Conservation (phyloP, 37 sponge, comb jelly and placozoan genomes). For the Mnemiopsis leidyi region DNA sequence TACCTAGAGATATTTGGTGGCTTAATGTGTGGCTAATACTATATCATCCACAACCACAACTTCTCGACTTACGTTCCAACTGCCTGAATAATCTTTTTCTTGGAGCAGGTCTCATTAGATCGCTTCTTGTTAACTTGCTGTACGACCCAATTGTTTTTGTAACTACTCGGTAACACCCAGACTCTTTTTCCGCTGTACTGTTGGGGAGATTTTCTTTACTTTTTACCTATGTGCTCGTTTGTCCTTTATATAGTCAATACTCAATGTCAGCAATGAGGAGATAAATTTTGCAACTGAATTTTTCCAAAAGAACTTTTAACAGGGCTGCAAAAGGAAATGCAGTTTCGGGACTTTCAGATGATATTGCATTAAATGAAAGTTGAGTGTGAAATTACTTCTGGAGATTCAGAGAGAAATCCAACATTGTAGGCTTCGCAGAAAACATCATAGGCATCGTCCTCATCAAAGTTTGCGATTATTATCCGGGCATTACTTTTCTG, state of each 20-base stretch:
- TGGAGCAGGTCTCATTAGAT: neutral
- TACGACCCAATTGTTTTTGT: neutral
- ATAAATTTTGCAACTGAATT: no score
- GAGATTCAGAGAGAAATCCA: slow-evolving; percentile 2
- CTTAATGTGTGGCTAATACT: no score
- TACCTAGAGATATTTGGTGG: no score
- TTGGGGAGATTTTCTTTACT: neutral
- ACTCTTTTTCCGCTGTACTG: slow-evolving; percentile 4
- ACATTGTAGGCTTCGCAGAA: neutral
- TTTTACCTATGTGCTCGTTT: no score
- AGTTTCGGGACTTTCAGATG: no score
- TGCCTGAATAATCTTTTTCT: neutral
- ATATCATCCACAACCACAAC: no score
- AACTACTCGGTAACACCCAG: slow-evolving; percentile 62
- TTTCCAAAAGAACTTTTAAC: no score
- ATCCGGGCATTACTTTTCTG: slow-evolving; percentile 52
- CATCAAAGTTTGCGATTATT: slow-evolving; percentile 27
- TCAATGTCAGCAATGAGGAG: no score
- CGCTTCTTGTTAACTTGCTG: neutral
- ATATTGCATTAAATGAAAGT: no score
- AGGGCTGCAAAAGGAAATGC: no score
- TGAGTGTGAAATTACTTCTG: neutral
- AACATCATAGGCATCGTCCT: slow-evolving; percentile 52
- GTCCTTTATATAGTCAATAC: no score
- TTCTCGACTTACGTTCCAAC: slow-evolving; percentile 40